Evolutionary conservation across 2,797 vertebrate genomes (phyloP).

Genomic region (Eurystomus glaucurus): DNA sequence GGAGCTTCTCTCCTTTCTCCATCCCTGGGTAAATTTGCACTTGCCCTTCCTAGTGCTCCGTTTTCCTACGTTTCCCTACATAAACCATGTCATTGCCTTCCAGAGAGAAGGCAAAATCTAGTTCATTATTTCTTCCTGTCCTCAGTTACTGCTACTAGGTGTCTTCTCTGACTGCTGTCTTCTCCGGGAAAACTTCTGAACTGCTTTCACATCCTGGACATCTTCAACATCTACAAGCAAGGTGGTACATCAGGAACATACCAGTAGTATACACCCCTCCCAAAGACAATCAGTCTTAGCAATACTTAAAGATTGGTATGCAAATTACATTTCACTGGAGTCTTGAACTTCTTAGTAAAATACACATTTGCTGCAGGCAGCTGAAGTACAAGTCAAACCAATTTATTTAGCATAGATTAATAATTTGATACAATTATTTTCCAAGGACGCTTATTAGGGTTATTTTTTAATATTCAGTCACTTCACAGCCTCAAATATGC

Average conservation of each 20-base stretch:
- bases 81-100: background rate
- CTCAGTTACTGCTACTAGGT: background rate
- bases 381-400: conserved; percentile 39
- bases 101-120: background rate
- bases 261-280: background rate
- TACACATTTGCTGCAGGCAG: conserved; percentile 32
- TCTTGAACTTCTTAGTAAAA: conserved; percentile 21
- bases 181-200: background rate
- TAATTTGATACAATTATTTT: conserved; percentile 52
- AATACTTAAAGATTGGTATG: conserved; percentile 29
- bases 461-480: conserved; percentile 28
- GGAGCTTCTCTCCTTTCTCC: background rate
- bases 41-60: background rate
- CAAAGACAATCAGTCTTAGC: conserved; percentile 1
- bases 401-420: conserved; percentile 63
- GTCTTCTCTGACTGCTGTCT: background rate
- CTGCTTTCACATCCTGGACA: background rate
- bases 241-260: background rate
- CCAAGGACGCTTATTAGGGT: background rate
- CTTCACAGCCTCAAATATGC: background rate
- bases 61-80: background rate
- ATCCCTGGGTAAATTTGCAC: background rate
- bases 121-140: background rate
- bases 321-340: conserved; percentile 26
- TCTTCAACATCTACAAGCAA: background rate